Evolutionary conservation across 2,888 invertebrate species (phyloP).

Genomic region (Helicoverpa assulta): DNA sequence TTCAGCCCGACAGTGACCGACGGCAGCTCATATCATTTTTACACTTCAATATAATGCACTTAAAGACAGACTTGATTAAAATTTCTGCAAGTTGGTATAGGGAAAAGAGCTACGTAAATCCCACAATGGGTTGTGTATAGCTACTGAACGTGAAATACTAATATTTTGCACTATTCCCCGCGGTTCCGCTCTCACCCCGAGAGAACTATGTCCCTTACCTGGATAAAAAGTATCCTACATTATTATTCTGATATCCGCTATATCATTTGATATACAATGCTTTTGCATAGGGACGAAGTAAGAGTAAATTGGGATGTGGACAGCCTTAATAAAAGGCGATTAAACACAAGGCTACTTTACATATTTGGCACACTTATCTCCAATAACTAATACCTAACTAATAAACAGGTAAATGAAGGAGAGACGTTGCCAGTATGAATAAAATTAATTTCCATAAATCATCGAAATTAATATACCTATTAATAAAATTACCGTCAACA

Average conservation of each 20-base stretch:
- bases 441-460: conserved; percentile 17
- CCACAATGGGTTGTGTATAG: background rate
- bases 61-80: background rate
- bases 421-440: conserved; percentile 10
- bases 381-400: conserved; percentile 3
- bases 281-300: too few relatives aligned
- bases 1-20: conserved; percentile 43
- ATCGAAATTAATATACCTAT: conserved; percentile 22
- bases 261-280: too few relatives aligned
- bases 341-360: too few relatives aligned
- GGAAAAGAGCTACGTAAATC: background rate
- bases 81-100: background rate
- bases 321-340: too few relatives aligned
- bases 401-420: conserved; percentile 13
- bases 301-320: too few relatives aligned
- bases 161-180: too few relatives aligned
- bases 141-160: too few relatives aligned
- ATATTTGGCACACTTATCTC: background rate
- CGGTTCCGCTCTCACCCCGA: too few relatives aligned
- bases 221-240: too few relatives aligned
- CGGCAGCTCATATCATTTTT: conserved; percentile 46
- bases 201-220: too few relatives aligned
- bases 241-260: too few relatives aligned
- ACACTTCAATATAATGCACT: conserved; percentile 35
- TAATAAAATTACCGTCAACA: conserved; percentile 21